Conservation (phyloP, 1,140 invertebrate genomes). For the Cepaea nemoralis region DNA sequence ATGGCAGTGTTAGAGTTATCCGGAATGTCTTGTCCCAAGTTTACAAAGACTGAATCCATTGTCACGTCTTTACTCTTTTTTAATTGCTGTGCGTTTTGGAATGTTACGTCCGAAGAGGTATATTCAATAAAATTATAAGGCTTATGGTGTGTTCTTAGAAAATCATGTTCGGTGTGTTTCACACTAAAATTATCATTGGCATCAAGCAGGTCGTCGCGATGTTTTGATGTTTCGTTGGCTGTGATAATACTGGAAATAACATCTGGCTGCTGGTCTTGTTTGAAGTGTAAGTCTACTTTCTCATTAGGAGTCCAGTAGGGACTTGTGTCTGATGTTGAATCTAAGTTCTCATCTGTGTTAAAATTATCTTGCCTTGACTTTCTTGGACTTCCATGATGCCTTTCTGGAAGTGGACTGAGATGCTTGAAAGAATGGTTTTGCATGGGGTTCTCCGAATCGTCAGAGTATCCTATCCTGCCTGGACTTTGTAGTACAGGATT, state of each 20-base stretch:
- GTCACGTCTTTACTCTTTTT: neutral
- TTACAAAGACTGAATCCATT: neutral
- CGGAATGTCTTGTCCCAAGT: neutral
- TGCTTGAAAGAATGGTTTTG: neutral
- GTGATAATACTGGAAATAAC: neutral
- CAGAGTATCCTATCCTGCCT: neutral
- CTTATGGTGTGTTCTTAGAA: neutral
- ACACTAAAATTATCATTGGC: neutral
- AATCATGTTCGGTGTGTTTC: neutral
- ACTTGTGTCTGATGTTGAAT: neutral
- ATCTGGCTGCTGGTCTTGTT: neutral
- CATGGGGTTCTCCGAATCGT: neutral
- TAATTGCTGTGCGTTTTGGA: neutral
- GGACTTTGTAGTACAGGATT: neutral
- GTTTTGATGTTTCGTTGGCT: neutral
- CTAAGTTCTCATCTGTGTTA: neutral
- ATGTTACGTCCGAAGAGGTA: neutral
- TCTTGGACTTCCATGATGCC: neutral
- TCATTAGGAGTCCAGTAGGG: neutral
- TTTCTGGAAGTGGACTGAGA: slow-evolving; percentile 25
- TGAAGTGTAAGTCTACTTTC: neutral
- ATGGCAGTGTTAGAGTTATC: neutral
- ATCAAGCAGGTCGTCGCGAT: neutral
- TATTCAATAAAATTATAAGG: neutral
- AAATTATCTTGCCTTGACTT: neutral